phyloP scores from a whole-genome alignment of 2,113 vertebrate genomes.

The Panurus biarmicus region DNA sequence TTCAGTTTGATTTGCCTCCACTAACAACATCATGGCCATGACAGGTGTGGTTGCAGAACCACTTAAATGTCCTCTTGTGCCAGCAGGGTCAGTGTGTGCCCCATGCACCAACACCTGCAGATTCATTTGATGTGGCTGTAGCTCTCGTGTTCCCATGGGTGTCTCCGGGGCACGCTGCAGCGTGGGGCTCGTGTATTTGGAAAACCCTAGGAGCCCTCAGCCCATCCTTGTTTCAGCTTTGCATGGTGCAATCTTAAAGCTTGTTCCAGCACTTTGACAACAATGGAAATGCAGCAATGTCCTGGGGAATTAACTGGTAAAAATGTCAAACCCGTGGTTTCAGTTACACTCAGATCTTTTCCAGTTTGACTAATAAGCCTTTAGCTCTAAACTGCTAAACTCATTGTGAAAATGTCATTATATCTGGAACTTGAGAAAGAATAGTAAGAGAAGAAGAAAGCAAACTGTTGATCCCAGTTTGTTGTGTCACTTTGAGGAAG shows the following conservation, averaged over 20 bases:
- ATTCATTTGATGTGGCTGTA: rapidly evolving
- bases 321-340: background rate
- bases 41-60: background rate
- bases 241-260: background rate
- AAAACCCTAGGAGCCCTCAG: background rate
- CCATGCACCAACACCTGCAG: rapidly evolving
- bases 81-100: background rate
- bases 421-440: background rate
- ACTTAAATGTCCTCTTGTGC: background rate
- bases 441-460: background rate
- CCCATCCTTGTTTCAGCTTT: background rate
- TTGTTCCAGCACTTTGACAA: background rate
- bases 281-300: background rate
- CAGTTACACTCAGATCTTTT: background rate
- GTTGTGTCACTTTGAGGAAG: background rate
- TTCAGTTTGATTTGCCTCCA: background rate
- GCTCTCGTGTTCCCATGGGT: background rate
- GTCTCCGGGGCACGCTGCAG: background rate
- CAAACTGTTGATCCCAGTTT: background rate
- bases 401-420: background rate
- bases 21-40: rapidly evolving
- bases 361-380: background rate
- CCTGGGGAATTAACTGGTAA: background rate
- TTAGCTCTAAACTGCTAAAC: background rate
- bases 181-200: rapidly evolving